Conservation (phyloP, 2,888 invertebrate species). For the Pachycephus smyrnensis region DNA sequence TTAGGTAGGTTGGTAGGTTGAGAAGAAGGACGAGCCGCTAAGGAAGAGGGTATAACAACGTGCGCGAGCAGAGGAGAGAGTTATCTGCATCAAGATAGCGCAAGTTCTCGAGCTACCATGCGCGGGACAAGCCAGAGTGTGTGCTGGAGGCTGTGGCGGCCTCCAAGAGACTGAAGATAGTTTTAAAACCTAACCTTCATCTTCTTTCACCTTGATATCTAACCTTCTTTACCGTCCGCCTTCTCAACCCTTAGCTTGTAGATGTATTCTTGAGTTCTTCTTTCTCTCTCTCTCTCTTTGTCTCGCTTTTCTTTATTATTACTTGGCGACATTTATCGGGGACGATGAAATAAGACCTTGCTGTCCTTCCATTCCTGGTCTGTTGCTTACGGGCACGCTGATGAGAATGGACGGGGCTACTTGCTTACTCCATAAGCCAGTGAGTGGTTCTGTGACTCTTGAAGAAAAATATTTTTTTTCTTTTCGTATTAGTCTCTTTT, state of each 20-base stretch:
- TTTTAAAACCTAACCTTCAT: neutral
- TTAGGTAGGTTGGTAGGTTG: neutral
- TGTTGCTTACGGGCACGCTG: neutral
- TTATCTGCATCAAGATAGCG: constrained; percentile 47
- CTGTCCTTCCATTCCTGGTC: constrained; percentile 20
- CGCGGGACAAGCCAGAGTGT: constrained; percentile 12
- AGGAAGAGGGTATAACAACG: constrained; percentile 11
- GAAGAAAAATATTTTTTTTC: neutral
- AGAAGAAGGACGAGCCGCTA: constrained; percentile 15
- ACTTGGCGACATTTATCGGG: constrained; percentile 24
- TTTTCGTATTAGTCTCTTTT: neutral
- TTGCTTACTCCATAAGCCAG: neutral
- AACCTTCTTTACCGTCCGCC: neutral
- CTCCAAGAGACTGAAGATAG: constrained; percentile 9
- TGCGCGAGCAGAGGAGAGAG: constrained; percentile 15
- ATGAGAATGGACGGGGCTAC: neutral
- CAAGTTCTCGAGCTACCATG: constrained; percentile 19
- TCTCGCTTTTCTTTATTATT: constrained; percentile 21
- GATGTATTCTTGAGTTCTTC: constrained; percentile 22
- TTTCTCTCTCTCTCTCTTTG: constrained; percentile 9
- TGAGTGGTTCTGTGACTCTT: neutral
- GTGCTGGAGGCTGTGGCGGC: constrained; percentile 5
- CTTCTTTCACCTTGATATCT: neutral
- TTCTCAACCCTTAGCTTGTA: constrained; percentile 6
- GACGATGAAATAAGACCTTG: constrained; percentile 24